Base-by-base conservation (phyloP, 2,888 invertebrate species). In the Aleiodes testaceus region DNA sequence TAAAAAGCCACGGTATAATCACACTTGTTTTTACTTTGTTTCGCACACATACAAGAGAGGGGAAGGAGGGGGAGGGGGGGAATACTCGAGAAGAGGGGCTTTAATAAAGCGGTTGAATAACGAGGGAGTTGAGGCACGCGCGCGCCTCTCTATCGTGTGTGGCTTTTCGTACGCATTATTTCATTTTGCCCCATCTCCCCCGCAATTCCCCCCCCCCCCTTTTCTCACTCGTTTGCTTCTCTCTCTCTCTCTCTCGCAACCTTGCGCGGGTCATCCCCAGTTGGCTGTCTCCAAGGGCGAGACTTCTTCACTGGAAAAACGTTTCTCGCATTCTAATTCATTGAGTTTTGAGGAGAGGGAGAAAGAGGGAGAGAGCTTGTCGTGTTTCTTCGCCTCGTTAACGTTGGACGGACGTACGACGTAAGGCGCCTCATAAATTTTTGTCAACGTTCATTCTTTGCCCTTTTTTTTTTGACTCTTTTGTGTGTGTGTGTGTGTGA, bases 181-280 rank as follows among this genome's bases (percentile, higher is more conserved):
- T 63, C 20, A 44, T 53, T 53, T 4, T 53, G 0, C 11, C 14
- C n/a, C n/a, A 5, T 45, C 45, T n/a, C 14, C 30, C 12, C 14
- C 3, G 7, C 16, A 22, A 7, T 22, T 47, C 22, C 14, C 6
- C 16, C 11, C n/a, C 53, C 3, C 18, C 16, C 18, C 12, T 22
- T 7, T 53, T n/a, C n/a, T 7, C 44, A 20, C 42, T 61, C 44
- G 1, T 61, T 18, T 61, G 42, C 22, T 20, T 20, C 45, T 83
- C 84, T 85, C 84, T 79, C 85, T 26, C 26, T 26, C 5, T 26
- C 85, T 86, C 84, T 84, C 77, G 74, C 80, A 80, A 84, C 84
- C 80, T 78, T 75, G 76, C 74, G 73, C 74, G 79, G 83, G 79
- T 84, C 83, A 84, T 75, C 80, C 80, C 78, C 81, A 81, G 42